Evolutionary conservation across 2,797 vertebrate genomes (phyloP).

Genomic region (Ctenopoma multispine): DNA sequence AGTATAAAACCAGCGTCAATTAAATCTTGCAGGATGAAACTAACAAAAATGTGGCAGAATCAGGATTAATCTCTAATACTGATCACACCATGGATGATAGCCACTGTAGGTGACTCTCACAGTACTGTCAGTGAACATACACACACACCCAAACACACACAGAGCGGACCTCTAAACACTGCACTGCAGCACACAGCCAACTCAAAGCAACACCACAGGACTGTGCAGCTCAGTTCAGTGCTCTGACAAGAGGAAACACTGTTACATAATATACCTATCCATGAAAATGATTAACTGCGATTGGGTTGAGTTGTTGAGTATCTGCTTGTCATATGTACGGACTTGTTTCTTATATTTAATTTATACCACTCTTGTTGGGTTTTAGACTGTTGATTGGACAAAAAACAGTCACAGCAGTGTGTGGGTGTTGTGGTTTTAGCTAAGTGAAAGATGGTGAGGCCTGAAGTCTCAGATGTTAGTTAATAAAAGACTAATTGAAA

Average conservation of each 20-base stretch:
- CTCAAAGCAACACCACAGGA: constrained; percentile 40
- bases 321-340: neutral
- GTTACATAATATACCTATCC: constrained; percentile 7
- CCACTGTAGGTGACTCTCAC: constrained; percentile 29
- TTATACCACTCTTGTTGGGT: neutral
- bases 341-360: neutral
- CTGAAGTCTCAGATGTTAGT: too few relatives aligned
- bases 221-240: constrained; percentile 35
- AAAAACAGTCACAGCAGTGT: too few relatives aligned
- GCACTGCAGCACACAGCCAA: constrained; percentile 68
- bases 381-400: neutral
- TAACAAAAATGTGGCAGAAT: constrained; percentile 17
- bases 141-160: constrained; percentile 1
- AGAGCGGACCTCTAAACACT: constrained; percentile 54
- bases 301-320: neutral
- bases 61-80: constrained; percentile 26
- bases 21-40: constrained; percentile 5
- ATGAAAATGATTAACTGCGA: neutral
- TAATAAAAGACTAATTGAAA: neutral
- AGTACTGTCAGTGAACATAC: constrained; percentile 14
- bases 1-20: neutral
- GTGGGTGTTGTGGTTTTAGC: too few relatives aligned
- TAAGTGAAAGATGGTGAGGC: too few relatives aligned
- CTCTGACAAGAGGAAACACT: constrained; percentile 29
- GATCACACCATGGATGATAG: constrained; percentile 45